These are phyloP conservation scores for Coreius guichenoti DNA, from an alignment of 2,797 vertebrate genomes.

Conservation along the genomic window DNA sequence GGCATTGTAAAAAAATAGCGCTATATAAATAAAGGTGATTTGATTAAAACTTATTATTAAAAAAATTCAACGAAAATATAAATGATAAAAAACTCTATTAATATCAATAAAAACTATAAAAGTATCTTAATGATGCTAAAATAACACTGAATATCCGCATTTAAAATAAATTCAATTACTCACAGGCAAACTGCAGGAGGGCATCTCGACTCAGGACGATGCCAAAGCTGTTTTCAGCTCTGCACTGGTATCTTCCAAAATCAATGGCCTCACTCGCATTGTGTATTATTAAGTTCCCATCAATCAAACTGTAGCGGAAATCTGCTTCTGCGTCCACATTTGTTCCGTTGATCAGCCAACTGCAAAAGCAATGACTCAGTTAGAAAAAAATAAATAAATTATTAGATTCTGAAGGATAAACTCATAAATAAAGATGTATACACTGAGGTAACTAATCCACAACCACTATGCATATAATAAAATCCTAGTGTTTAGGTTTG, in stretches of 20 bases:
- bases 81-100: background rate
- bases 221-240: constrained; percentile 86
- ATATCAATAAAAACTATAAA: background rate
- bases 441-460: background rate
- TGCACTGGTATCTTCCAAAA: constrained; percentile 91
- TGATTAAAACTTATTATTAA: too few relatives aligned
- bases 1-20: too few relatives aligned
- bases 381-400: constrained; percentile 14
- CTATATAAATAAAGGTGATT: too few relatives aligned
- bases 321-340: constrained; percentile 83
- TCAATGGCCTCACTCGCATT: constrained; percentile 87
- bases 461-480: background rate
- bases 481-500: too few relatives aligned
- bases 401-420: constrained; percentile 25
- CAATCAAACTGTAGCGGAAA: constrained; percentile 88
- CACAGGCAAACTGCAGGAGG: constrained; percentile 92
- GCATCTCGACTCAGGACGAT: constrained; percentile 88
- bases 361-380: constrained; percentile 70
- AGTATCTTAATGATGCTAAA: background rate
- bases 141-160: background rate
- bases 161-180: constrained; percentile 73
- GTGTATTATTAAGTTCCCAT: constrained; percentile 89
- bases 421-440: background rate
- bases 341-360: constrained; percentile 92
- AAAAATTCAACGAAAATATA: too few relatives aligned